phyloP scores from a whole-genome alignment of 2,113 vertebrate genomes.

The Nesogale talazaci region DNA sequence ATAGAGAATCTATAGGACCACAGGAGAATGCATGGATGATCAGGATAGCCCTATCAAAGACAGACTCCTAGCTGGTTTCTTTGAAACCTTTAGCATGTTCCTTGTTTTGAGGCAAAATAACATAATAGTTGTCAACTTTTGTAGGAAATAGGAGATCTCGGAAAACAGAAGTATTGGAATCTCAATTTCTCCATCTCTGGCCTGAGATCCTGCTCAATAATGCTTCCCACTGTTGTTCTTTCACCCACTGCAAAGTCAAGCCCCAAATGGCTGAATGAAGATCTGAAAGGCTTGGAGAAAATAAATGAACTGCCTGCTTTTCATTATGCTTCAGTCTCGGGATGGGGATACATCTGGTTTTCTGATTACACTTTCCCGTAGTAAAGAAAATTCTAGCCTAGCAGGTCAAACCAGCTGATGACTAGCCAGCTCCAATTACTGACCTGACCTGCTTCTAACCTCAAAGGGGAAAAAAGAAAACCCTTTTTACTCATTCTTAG shows the following conservation, averaged over 20 bases:
- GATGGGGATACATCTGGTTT: constrained; percentile 82
- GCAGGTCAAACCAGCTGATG: constrained; percentile 83
- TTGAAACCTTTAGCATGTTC: neutral
- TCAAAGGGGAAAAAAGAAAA: constrained; percentile 72
- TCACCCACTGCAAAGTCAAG: constrained; percentile 41
- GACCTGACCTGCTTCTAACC: constrained; percentile 83
- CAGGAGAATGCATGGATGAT: neutral
- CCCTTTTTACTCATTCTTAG: constrained; percentile 75
- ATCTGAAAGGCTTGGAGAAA: constrained; percentile 74
- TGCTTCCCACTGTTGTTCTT: constrained; percentile 22
- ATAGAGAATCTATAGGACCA: neutral
- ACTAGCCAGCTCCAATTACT: constrained; percentile 84
- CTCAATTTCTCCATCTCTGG: constrained; percentile 40
- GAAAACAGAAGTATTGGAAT: neutral
- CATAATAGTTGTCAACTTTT: neutral
- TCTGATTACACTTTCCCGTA: constrained; percentile 83
- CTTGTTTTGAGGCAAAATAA: constrained; percentile 48
- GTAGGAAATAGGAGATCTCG: constrained; percentile 40
- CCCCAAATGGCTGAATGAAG: constrained; percentile 69
- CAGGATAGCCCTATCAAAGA: neutral
- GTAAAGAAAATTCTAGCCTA: constrained; percentile 82
- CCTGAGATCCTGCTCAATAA: constrained; percentile 6
- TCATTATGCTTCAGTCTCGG: constrained; percentile 61
- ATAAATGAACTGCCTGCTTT: constrained; percentile 75
- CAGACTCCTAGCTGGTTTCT: neutral